phyloP scores from a whole-genome alignment of 2,113 vertebrate species.

The Aldabrachelys gigantea region DNA sequence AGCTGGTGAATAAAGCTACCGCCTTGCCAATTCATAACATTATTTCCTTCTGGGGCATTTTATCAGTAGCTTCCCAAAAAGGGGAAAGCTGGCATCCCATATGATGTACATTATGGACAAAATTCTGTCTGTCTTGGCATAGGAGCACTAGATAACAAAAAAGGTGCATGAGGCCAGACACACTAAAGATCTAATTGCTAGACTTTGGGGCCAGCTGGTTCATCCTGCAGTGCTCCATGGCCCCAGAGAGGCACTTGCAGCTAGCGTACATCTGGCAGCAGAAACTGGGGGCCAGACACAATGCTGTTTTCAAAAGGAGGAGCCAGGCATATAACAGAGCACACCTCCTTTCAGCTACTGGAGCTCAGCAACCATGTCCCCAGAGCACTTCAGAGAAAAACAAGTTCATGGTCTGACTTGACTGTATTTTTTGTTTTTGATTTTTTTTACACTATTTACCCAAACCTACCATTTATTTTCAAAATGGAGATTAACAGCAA shows the following conservation, averaged over 20 bases:
- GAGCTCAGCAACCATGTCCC: background rate
- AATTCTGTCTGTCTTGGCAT: background rate
- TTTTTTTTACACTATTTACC: slow-evolving; percentile 7
- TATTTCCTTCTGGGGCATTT: background rate
- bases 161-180: background rate
- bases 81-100: background rate
- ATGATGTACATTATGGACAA: background rate
- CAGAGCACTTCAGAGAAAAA: background rate
- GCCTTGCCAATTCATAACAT: background rate
- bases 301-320: background rate
- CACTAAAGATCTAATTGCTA: background rate
- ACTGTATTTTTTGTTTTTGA: background rate
- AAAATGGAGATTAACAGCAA: slow-evolving; percentile 50
- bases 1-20: background rate
- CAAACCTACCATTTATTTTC: slow-evolving; percentile 46
- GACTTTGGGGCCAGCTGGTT: background rate
- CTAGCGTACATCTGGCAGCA: fast-evolving
- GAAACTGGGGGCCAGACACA: background rate
- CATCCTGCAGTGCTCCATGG: background rate
- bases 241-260: background rate
- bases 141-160: background rate
- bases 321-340: background rate
- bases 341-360: background rate
- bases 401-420: background rate
- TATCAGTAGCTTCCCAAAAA: background rate